phyloP scores from a whole-genome alignment of 2,888 invertebrate species.

The Diarsia rubi region DNA sequence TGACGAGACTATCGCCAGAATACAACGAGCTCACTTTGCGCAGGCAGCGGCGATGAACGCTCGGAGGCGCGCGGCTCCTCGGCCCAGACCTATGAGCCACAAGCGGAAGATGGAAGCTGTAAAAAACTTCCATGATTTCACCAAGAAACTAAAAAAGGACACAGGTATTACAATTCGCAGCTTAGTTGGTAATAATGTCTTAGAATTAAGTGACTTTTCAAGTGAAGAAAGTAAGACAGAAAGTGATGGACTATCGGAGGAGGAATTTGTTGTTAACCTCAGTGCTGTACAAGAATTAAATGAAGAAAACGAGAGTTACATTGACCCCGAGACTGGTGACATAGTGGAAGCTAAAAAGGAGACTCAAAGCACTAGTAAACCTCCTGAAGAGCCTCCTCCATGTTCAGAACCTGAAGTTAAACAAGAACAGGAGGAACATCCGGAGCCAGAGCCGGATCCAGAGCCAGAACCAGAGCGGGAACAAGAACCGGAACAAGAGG shows the following conservation, averaged over 20 bases:
- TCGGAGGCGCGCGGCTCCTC: constrained; percentile 81
- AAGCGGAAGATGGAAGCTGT: constrained; percentile 90
- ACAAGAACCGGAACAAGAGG: constrained; percentile 54
- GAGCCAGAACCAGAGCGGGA: constrained; percentile 56
- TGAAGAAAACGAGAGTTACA: constrained; percentile 88
- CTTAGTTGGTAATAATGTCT: constrained; percentile 87
- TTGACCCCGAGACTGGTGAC: constrained; percentile 89
- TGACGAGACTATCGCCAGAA: constrained; percentile 87
- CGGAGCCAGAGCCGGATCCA: constrained; percentile 59
- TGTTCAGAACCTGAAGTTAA: constrained; percentile 53
- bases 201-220: constrained; percentile 88
- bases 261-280: constrained; percentile 88
- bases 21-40: constrained; percentile 87
- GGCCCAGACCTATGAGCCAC: constrained; percentile 86
- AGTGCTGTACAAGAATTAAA: constrained; percentile 86
- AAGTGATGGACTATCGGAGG: constrained; percentile 89
- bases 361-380: constrained; percentile 50
- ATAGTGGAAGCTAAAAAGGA: constrained; percentile 79
- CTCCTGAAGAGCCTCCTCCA: constrained; percentile 56
- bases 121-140: constrained; percentile 88
- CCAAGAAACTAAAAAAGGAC: constrained; percentile 89
- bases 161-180: constrained; percentile 88
- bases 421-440: constrained; percentile 56
- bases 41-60: constrained; percentile 86
- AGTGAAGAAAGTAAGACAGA: constrained; percentile 86